phyloP scores from a whole-genome alignment of 2,888 invertebrate species.

The Drosophila fulvimacula region DNA sequence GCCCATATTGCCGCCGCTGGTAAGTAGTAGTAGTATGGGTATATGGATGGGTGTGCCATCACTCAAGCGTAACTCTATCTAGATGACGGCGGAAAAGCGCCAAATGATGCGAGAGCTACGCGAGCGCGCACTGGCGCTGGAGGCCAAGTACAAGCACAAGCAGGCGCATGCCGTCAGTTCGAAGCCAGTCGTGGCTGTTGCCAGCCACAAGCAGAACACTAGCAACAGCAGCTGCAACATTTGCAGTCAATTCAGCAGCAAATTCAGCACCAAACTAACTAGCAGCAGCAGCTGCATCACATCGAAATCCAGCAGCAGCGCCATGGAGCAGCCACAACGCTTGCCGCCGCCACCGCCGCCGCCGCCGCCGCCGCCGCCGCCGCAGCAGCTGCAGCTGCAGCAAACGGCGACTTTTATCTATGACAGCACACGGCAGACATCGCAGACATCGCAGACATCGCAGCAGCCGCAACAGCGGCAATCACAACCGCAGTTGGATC shows the following conservation, averaged over 20 bases:
- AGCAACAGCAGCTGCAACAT: constrained; percentile 1
- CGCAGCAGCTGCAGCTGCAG: constrained; percentile 55
- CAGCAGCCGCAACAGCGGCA: background rate
- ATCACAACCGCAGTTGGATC: background rate
- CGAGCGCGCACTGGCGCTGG: constrained; percentile 72
- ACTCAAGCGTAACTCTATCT: constrained; percentile 43
- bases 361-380: too few relatives aligned
- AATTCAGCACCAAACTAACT: constrained; percentile 2
- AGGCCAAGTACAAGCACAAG: constrained; percentile 57
- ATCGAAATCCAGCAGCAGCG: constrained; percentile 12
- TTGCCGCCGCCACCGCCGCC: too few relatives aligned
- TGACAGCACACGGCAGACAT: constrained; percentile 64
- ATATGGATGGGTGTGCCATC: constrained; percentile 29
- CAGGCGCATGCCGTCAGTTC: constrained; percentile 29
- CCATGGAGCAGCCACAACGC: constrained; percentile 36
- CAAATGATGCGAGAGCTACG: constrained; percentile 74
- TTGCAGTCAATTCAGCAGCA: background rate
- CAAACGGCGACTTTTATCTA: constrained; percentile 82
- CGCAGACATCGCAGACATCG: constrained; percentile 1
- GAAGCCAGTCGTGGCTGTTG: background rate
- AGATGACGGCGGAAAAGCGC: constrained; percentile 83
- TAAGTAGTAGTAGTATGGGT: constrained; percentile 59
- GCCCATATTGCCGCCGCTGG: constrained; percentile 83
- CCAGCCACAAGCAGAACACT: background rate
- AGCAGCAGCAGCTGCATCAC: constrained; percentile 9